Percentiles rank a stretch among this genome's conserved stretches.
Conservation (phyloP, 2,113 vertebrate species). For the Dromaius novaehollandiae region DNA sequence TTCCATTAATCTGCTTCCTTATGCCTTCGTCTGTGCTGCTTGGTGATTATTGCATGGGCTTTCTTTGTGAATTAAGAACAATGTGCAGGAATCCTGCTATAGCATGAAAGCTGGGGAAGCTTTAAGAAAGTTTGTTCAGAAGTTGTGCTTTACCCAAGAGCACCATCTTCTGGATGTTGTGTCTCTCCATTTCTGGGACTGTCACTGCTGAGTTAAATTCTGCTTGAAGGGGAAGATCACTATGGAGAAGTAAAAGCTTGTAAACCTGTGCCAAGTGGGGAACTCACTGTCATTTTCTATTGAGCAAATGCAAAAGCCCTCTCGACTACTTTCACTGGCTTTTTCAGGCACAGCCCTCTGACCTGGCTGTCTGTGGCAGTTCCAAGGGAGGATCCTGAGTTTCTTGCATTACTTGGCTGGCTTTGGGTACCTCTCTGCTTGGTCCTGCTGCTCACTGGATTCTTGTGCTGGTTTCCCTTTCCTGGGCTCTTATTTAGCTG, state of each 20-base stretch:
- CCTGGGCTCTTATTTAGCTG: neutral
- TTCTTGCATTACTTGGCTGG: neutral
- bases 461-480: neutral
- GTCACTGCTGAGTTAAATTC: neutral
- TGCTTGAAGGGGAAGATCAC: neutral
- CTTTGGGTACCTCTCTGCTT: neutral
- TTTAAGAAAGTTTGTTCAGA: neutral
- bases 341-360: neutral
- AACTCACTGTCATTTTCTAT: neutral
- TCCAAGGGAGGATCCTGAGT: neutral
- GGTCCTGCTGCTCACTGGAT: neutral
- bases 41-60: neutral
- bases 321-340: neutral
- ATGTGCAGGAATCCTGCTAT: neutral
- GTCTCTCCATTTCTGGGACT: neutral
- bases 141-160: conserved; percentile 42
- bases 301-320: neutral
- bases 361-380: neutral
- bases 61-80: neutral
- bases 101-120: neutral
- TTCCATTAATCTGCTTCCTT: neutral
- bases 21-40: neutral
- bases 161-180: conserved; percentile 49
- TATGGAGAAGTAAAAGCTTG: neutral
- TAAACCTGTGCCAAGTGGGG: neutral